A percentile compares a stretch with the other conserved stretches of the same genome.
phyloP scores from a whole-genome alignment of 2,888 invertebrate genomes.

The Phaonia tiefii region DNA sequence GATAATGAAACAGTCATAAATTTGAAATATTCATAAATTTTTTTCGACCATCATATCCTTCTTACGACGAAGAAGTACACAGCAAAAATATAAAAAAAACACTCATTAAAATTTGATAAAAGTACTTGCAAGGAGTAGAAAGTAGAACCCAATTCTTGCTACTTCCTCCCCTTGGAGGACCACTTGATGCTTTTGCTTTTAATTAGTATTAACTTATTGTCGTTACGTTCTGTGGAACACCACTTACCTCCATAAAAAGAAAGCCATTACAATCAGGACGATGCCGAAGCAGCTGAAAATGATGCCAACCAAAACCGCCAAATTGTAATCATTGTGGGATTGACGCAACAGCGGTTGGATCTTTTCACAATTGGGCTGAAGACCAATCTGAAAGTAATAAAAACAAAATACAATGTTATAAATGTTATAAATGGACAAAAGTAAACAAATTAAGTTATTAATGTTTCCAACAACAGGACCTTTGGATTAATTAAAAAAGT shows the following conservation, averaged over 20 bases:
- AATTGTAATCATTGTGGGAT: slow-evolving; percentile 85
- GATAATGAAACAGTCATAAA: slow-evolving; percentile 51
- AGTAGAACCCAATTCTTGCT: neutral
- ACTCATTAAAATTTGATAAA: slow-evolving; percentile 18
- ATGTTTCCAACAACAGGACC: no score
- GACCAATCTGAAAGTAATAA: slow-evolving; percentile 81
- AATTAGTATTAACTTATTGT: slow-evolving; percentile 44
- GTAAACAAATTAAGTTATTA: slow-evolving; percentile 52
- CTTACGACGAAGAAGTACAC: slow-evolving; percentile 18
- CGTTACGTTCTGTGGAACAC: slow-evolving; percentile 68
- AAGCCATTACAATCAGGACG: slow-evolving; percentile 85
- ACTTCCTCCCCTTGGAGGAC: no score
- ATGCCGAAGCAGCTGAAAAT: slow-evolving; percentile 87
- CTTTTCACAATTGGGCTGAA: slow-evolving; percentile 86
- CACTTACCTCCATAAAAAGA: slow-evolving; percentile 88
- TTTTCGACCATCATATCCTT: slow-evolving; percentile 17
- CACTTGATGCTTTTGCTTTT: slow-evolving; percentile 30
- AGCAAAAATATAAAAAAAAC: slow-evolving; percentile 19
- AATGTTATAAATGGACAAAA: slow-evolving; percentile 23
- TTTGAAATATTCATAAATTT: slow-evolving; percentile 59
- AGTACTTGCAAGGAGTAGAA: neutral
- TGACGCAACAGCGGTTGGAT: slow-evolving; percentile 83
- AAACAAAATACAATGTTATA: slow-evolving; percentile 29
- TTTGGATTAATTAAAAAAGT: neutral
- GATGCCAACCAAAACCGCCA: slow-evolving; percentile 87